These are phyloP conservation scores for Mya arenaria DNA, from an alignment of 1,140 invertebrate genomes.

Conservation along the genomic window DNA sequence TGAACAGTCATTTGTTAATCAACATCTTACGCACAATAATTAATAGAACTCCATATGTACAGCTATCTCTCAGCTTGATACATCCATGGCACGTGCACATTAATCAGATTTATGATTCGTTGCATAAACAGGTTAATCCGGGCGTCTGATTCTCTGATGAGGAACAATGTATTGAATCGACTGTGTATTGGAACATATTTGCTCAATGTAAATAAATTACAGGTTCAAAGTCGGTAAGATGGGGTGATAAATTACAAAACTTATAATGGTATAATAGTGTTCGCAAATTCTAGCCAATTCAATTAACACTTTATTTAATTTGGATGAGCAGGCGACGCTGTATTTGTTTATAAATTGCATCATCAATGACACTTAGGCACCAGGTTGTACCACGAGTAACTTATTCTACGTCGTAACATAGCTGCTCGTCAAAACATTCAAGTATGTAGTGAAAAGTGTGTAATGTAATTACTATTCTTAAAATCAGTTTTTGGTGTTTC, in stretches of 20 bases:
- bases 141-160: constrained; percentile 36
- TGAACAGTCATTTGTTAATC: constrained; percentile 35
- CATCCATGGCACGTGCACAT: constrained; percentile 32
- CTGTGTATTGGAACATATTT: constrained; percentile 33
- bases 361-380: constrained; percentile 16
- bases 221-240: constrained; percentile 19
- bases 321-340: no score
- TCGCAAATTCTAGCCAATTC: constrained; percentile 2
- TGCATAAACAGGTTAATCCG: constrained; percentile 31
- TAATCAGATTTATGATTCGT: constrained; percentile 36
- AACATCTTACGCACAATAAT: constrained; percentile 33
- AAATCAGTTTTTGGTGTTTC: constrained; percentile 41
- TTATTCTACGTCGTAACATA: constrained; percentile 39
- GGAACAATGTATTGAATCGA: constrained; percentile 35
- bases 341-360: constrained; percentile 22
- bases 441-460: constrained; percentile 41
- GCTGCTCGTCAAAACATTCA: constrained; percentile 40
- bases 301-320: constrained; percentile 1
- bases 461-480: constrained; percentile 42
- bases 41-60: constrained; percentile 23
- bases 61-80: constrained; percentile 35
- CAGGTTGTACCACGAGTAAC: constrained; percentile 29
- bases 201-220: constrained; percentile 29
- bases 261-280: constrained; percentile 21
- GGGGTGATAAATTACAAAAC: constrained; percentile 19